phyloP scores from a whole-genome alignment of 1,140 invertebrate species.

The Drosophila pandora region DNA sequence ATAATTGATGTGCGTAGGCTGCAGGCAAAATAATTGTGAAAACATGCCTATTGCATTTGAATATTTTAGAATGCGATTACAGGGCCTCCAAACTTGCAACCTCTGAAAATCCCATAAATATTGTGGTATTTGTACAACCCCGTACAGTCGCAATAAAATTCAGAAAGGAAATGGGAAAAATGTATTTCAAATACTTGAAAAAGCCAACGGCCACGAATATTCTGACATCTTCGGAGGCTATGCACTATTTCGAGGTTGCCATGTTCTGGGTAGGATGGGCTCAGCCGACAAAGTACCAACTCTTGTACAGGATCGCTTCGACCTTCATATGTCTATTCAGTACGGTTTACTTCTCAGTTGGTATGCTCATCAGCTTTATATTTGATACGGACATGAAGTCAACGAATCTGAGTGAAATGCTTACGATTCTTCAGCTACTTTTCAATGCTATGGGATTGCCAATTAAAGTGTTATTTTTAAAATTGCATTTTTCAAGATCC shows the following conservation, averaged over 20 bases:
- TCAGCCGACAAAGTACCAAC: not conserved
- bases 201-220: conserved; percentile 11
- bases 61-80: not conserved
- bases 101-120: not conserved
- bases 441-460: conserved; percentile 35
- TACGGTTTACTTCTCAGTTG: conserved; percentile 32
- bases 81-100: not conserved
- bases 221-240: conserved; percentile 22
- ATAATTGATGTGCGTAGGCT: not conserved
- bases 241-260: conserved; percentile 25
- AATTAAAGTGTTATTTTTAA: conserved; percentile 9
- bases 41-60: conserved; percentile 6
- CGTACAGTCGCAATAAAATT: not conserved
- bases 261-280: conserved; percentile 49
- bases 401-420: conserved; percentile 26
- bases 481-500: conserved; percentile 9
- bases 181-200: conserved; percentile 29
- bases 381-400: conserved; percentile 18
- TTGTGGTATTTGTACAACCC: not conserved
- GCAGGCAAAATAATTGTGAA: not conserved
- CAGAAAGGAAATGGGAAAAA: not conserved
- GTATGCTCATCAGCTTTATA: conserved; percentile 26
- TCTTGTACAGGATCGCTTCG: not conserved
- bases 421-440: conserved; percentile 37
- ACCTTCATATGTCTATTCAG: not conserved